These are phyloP conservation scores for Drymodes brunneopygia DNA, from an alignment of 2,113 vertebrate species.

Conservation along the genomic window DNA sequence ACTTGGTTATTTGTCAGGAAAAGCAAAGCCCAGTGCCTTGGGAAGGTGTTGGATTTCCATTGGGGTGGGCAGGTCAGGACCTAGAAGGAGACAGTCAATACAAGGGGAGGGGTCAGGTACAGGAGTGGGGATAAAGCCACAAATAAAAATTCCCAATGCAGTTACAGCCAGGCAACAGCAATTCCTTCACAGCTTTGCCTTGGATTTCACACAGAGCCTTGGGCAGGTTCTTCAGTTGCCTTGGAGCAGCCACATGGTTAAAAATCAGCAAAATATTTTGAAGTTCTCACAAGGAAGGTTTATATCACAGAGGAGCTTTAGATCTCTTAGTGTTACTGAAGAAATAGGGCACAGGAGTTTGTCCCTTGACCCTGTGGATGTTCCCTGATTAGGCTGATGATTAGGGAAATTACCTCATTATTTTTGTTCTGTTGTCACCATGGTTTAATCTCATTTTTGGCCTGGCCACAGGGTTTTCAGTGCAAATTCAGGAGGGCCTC, in stretches of 20 bases:
- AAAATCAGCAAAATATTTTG: background rate
- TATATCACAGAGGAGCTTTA: background rate
- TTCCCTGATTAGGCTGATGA: background rate
- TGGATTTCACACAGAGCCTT: background rate
- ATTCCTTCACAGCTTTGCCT: background rate
- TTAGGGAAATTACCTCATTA: background rate
- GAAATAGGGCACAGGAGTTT: background rate
- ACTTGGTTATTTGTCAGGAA: background rate
- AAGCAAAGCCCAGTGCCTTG: background rate
- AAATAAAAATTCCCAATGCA: background rate
- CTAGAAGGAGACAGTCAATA: rapidly evolving
- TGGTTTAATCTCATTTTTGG: background rate
- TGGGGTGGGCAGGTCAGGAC: background rate
- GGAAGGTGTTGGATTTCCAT: background rate
- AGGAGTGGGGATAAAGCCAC: background rate
- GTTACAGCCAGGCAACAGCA: background rate
- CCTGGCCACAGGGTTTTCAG: background rate
- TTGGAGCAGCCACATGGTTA: background rate
- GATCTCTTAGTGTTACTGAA: background rate
- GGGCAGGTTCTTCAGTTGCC: background rate
- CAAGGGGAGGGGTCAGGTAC: background rate
- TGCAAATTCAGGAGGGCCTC: background rate
- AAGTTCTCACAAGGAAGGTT: background rate
- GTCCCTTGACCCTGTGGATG: background rate
- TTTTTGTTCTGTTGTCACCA: background rate